Percentiles rank a stretch among this genome's conserved stretches.
Evolutionary conservation across 2,113 vertebrate species (phyloP).

Genomic region (Poeciliopsis prolifica): DNA sequence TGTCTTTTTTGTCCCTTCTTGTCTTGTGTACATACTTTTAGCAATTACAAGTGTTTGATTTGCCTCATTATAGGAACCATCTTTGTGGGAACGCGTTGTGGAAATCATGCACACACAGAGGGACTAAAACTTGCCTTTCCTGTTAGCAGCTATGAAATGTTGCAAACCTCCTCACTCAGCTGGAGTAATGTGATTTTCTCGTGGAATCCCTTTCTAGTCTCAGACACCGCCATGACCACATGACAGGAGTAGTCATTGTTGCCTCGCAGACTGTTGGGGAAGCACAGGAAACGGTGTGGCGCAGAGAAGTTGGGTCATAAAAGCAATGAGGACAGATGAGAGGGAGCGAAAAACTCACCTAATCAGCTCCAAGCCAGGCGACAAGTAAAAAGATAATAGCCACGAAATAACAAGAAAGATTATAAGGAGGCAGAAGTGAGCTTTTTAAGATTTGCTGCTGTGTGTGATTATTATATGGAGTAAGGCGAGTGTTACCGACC

Average conservation of each 20-base stretch:
- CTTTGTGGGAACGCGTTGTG: background rate
- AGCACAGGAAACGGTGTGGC: conserved; percentile 10
- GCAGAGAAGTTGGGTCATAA: background rate
- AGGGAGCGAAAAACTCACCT: background rate
- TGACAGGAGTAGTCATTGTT: conserved; percentile 18
- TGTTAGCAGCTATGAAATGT: conserved; percentile 3
- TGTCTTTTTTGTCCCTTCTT: conserved; percentile 10
- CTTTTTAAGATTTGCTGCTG: background rate
- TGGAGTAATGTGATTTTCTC: conserved; percentile 38
- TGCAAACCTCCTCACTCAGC: conserved; percentile 11
- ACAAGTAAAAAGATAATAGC: conserved; percentile 23
- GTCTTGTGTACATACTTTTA: conserved; percentile 40
- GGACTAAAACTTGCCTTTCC: background rate
- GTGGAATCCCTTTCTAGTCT: conserved; percentile 7
- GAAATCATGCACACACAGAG: background rate
- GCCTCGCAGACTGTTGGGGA: background rate
- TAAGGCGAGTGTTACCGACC: conserved; percentile 1
- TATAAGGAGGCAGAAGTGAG: conserved; percentile 13
- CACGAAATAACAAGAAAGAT: conserved; percentile 3
- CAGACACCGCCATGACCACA: conserved; percentile 14
- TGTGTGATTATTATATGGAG: background rate
- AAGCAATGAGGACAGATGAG: background rate
- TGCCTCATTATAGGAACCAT: conserved; percentile 31
- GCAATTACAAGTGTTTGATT: conserved; percentile 63
- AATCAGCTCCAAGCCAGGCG: conserved; percentile 3